Conservation (phyloP, 2,797 vertebrate species). For the Gymnoscopelus microlampas region DNA sequence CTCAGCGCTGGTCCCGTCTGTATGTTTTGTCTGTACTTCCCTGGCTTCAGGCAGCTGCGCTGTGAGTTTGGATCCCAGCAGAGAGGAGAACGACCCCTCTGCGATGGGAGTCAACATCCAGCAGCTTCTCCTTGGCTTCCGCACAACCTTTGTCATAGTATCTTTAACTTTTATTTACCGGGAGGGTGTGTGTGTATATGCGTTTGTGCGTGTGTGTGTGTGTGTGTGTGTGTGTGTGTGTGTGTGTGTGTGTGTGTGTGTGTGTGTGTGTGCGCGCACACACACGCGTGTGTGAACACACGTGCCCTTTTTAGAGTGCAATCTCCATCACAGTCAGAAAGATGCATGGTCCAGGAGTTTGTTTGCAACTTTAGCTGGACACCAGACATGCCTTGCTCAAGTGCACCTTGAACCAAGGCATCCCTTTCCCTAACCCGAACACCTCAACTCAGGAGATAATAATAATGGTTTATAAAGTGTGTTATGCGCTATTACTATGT, state of each 20-base stretch:
- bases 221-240: no score
- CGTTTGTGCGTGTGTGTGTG: no score
- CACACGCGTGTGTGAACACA: not conserved
- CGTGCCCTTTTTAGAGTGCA: slow-evolving; percentile 18
- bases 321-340: not conserved
- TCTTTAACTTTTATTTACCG: not conserved
- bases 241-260: no score
- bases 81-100: slow-evolving; percentile 15
- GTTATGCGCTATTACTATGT: no score
- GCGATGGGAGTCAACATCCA: slow-evolving; percentile 27
- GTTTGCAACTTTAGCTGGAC: no score
- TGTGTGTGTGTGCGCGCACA: no score
- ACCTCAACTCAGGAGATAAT: no score
- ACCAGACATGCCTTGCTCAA: not conserved
- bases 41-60: slow-evolving; percentile 52
- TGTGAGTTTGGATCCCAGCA: slow-evolving; percentile 12
- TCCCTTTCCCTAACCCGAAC: no score
- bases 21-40: slow-evolving; percentile 59
- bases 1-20: slow-evolving; percentile 17
- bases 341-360: no score
- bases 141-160: not conserved
- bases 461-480: no score
- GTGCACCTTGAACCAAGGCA: no score
- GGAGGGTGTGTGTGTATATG: not conserved
- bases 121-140: slow-evolving; percentile 22